phyloP scores from a whole-genome alignment of 64 coral and sea anemone species.

The Stichodactyla helianthus region DNA sequence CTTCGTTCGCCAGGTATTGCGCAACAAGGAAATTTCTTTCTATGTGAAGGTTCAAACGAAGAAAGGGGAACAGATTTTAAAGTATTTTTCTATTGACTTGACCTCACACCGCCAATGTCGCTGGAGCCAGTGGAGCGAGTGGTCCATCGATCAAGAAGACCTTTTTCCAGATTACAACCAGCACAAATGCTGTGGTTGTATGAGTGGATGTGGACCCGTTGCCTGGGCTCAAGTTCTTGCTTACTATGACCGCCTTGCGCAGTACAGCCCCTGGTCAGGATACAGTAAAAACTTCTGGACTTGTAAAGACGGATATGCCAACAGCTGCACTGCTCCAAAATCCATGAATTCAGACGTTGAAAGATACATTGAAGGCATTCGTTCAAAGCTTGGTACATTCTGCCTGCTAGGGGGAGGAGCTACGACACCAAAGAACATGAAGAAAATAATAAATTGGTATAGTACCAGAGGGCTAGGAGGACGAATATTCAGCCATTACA shows the following conservation, averaged over 20 bases:
- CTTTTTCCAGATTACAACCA: constrained; percentile 53
- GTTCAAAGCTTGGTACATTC: constrained; percentile 22
- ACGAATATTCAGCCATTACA: background rate
- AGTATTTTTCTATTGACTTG: constrained; percentile 41
- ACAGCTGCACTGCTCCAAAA: constrained; percentile 10
- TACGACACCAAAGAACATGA: background rate
- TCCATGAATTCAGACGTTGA: background rate
- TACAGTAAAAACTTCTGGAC: background rate
- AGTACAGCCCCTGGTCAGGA: background rate
- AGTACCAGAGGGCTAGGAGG: background rate
- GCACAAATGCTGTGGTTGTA: constrained; percentile 42
- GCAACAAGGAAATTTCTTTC: constrained; percentile 47
- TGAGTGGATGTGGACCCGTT: constrained; percentile 50
- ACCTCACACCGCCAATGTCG: background rate
- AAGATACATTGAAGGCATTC: constrained; percentile 17
- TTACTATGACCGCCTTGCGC: constrained; percentile 44
- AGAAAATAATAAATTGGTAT: constrained; percentile 1
- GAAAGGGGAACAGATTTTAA: constrained; percentile 4
- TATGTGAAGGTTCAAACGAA: background rate
- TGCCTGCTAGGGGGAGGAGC: constrained; percentile 23
- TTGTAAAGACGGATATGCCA: background rate
- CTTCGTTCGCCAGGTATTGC: constrained; percentile 9
- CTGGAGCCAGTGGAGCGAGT: constrained; percentile 20
- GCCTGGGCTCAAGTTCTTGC: constrained; percentile 69
- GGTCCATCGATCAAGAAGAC: background rate